Percentiles rank a stretch among this genome's conserved stretches.
phyloP scores from a whole-genome alignment of 2,888 invertebrate genomes.

The Julus scanicus region DNA sequence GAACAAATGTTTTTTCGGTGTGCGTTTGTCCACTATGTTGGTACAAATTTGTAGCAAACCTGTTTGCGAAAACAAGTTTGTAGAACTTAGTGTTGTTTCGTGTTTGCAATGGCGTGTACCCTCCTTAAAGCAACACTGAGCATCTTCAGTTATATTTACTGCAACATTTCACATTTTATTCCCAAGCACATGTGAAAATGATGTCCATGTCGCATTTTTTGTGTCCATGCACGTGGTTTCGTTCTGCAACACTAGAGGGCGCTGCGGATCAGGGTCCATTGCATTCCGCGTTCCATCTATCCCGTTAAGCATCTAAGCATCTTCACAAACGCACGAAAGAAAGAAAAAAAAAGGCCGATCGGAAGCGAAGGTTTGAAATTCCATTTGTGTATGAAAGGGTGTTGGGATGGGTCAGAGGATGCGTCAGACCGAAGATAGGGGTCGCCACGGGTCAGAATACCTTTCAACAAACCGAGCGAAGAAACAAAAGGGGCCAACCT shows the following conservation, averaged over 20 bases:
- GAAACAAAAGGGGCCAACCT: background rate
- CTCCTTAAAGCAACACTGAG: no score
- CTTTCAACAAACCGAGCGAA: conserved; percentile 1
- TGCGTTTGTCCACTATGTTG: no score
- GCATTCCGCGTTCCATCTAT: background rate
- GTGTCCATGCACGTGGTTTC: no score
- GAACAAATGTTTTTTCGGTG: no score
- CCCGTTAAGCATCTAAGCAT: background rate
- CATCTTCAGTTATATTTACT: no score
- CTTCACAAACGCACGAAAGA: background rate
- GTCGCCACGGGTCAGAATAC: background rate
- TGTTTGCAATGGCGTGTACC: no score
- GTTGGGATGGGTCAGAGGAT: background rate
- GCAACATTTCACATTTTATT: no score
- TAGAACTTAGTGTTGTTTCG: no score
- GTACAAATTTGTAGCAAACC: no score
- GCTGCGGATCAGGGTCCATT: background rate
- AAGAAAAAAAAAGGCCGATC: background rate
- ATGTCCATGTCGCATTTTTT: no score
- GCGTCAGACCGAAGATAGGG: conserved; percentile 1
- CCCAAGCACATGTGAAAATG: no score
- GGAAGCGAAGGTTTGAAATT: conserved; percentile 1
- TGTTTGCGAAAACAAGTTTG: no score
- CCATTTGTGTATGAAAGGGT: conserved; percentile 1
- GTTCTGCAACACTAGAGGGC: background rate